Evolutionary conservation across 2,797 vertebrate species (phyloP), one percentile per base, ranked within the genome.

Genomic region (Dendrocincla tyrannina): DNA sequence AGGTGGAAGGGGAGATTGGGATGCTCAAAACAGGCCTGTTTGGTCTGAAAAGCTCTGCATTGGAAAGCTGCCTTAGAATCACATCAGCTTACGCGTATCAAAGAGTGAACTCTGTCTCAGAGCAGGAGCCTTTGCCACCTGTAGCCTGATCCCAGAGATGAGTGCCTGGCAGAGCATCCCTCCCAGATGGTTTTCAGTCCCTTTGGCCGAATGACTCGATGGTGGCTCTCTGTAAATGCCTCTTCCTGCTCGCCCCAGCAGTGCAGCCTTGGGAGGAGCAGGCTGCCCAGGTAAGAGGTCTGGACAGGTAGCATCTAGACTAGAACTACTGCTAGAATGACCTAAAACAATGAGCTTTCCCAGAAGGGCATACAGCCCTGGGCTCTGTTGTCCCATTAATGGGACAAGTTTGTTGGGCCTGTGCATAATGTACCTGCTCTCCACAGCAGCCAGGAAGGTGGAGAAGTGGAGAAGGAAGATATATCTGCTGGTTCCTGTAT

Each of bases 1-100:
- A 75, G 53, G 28, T 27, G 39, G 63, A 69, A 46, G 22, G 35
- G 58, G 12, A 80, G 56, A 70, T 22, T 68, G 70, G 35, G 67
- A 35, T 62, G 59, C 22, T 66, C 15, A 17, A 7, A 46, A 24
- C 8, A 41, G 53, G 50, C 49, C 73, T 64, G 8, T 35, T 75
- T 60, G 24, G 27, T 73, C 30, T 73, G 11, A 64, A 74, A 72
- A 72, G 27, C 13, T 74, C 33, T 4, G 3, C 35, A 0, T 41
- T 33, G 37, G 53, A 56, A 78, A 86, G 44, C 39, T 55, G 70
- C 27, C 55, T 62, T 58, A 4, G 23, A 27, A 13, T 66, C 28
- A 24, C 35, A 7, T 33, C 2, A 5, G 32, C 50, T 76, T n/a
- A 2, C 3, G 0, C 4, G 0, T 11, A 2, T 18, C 47, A 28